phyloP scores from a whole-genome alignment of 2,888 invertebrate genomes.

The Acleris sparsana region DNA sequence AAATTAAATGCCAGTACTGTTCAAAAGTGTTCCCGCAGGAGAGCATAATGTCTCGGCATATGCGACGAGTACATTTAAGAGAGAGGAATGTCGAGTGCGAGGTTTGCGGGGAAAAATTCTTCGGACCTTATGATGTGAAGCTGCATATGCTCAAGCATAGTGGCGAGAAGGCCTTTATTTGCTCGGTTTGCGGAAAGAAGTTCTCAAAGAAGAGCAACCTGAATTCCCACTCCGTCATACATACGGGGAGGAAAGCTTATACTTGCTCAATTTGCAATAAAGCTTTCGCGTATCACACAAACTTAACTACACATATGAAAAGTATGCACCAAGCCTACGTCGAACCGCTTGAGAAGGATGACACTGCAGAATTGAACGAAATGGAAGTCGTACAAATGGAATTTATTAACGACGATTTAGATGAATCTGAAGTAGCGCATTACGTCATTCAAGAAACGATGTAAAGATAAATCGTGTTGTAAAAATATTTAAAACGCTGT shows the following conservation, averaged over 20 bases:
- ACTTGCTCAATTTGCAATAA: slow-evolving; percentile 81
- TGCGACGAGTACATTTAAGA: slow-evolving; percentile 82
- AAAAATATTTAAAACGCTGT: slow-evolving; percentile 4
- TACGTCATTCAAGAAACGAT: slow-evolving; percentile 28
- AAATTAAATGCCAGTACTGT: slow-evolving; percentile 75
- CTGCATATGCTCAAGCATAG: slow-evolving; percentile 81
- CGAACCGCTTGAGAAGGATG: slow-evolving; percentile 37
- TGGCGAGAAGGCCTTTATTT: slow-evolving; percentile 81
- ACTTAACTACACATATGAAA: slow-evolving; percentile 62
- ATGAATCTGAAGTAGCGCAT: slow-evolving; percentile 50
- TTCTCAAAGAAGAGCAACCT: slow-evolving; percentile 85
- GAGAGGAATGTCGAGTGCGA: slow-evolving; percentile 77
- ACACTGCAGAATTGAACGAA: slow-evolving; percentile 50
- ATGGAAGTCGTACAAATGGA: slow-evolving; percentile 60
- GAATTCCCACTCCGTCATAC: slow-evolving; percentile 83
- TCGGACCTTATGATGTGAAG: slow-evolving; percentile 72
- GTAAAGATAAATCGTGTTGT: slow-evolving; percentile 7
- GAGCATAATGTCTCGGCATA: slow-evolving; percentile 84
- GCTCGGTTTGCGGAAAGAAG: slow-evolving; percentile 84
- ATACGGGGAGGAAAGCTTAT: slow-evolving; percentile 79
- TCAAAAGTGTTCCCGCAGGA: slow-evolving; percentile 78
- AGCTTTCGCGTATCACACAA: slow-evolving; percentile 73
- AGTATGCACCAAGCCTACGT: slow-evolving; percentile 55
- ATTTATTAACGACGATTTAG: slow-evolving; percentile 58
- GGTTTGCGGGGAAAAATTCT: slow-evolving; percentile 74